Evolutionary conservation across 1,140 invertebrate genomes (phyloP).

Genomic region (Aphidius ervi): DNA sequence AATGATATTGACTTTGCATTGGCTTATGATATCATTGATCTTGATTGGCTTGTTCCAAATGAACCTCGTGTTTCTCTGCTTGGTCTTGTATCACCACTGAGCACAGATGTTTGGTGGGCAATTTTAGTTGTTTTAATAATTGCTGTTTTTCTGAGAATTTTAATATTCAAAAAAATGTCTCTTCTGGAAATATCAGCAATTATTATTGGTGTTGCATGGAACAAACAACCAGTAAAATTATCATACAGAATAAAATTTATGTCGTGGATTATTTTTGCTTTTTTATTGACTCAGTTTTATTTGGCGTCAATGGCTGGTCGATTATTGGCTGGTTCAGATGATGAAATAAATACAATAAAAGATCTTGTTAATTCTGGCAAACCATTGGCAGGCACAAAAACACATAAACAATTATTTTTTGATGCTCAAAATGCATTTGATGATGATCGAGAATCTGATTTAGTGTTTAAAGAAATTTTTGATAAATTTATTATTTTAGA

Average conservation of each 20-base stretch:
- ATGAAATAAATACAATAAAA: conserved; percentile 18
- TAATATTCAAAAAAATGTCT: conserved; percentile 30
- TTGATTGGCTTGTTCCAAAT: conserved; percentile 39
- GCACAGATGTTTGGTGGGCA: conserved; percentile 32
- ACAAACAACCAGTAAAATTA: conserved; percentile 27
- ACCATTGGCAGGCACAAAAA: conserved; percentile 19
- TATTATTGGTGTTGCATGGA: conserved; percentile 29
- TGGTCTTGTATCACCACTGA: conserved; percentile 37
- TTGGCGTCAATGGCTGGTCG: conserved; percentile 39
- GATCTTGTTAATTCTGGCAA: conserved; percentile 17
- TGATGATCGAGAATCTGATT: neutral
- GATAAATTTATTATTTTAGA: conserved; percentile 30
- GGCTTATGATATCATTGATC: conserved; percentile 36
- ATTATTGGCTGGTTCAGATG: conserved; percentile 31
- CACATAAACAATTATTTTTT: conserved; percentile 22
- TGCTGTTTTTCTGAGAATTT: conserved; percentile 26
- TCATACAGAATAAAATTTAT: conserved; percentile 37
- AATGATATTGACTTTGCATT: conserved; percentile 27
- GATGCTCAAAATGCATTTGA: conserved; percentile 7
- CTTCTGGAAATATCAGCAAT: conserved; percentile 37
- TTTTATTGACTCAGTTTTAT: conserved; percentile 41
- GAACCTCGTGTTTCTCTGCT: conserved; percentile 31
- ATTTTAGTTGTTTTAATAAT: conserved; percentile 28
- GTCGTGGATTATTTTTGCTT: conserved; percentile 39
- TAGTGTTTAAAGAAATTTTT: conserved; percentile 21